Conservation (phyloP, 2,113 vertebrate genomes). For the Xenopus laevis region DNA sequence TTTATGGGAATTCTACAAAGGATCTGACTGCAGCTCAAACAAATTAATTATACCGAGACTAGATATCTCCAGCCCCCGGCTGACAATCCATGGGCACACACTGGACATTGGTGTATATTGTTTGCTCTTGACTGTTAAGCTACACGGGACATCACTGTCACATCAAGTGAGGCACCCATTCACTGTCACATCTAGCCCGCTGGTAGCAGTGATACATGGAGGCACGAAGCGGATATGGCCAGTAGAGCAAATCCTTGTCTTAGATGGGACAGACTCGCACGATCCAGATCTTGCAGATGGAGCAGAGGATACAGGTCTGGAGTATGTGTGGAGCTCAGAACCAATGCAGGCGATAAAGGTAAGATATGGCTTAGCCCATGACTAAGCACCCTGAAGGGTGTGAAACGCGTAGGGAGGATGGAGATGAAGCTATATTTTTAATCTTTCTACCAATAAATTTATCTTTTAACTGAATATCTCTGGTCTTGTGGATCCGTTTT, state of each 20-base stretch:
- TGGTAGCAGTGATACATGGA: slow-evolving; percentile 65
- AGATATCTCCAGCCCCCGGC: slow-evolving; percentile 51
- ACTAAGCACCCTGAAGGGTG: too few relatives aligned
- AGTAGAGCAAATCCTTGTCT: slow-evolving; percentile 55
- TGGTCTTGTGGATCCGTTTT: too few relatives aligned
- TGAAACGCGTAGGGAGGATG: too few relatives aligned
- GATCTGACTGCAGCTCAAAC: slow-evolving; percentile 43
- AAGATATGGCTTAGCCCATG: not conserved
- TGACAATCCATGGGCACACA: slow-evolving; percentile 57
- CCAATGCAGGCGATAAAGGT: slow-evolving; percentile 50
- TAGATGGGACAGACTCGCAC: slow-evolving; percentile 65
- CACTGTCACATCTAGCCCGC: slow-evolving; percentile 56
- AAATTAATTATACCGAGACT: slow-evolving; percentile 40
- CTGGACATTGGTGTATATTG: slow-evolving; percentile 62
- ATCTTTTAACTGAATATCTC: too few relatives aligned
- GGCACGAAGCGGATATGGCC: slow-evolving; percentile 65
- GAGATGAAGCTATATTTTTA: too few relatives aligned
- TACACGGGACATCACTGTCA: slow-evolving; percentile 61
- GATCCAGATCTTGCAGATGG: slow-evolving; percentile 62
- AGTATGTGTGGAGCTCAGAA: slow-evolving; percentile 60
- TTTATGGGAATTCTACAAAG: slow-evolving; percentile 61
- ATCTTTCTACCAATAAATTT: too few relatives aligned
- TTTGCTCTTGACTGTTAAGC: slow-evolving; percentile 60
- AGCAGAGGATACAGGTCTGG: slow-evolving; percentile 47
- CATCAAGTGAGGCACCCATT: slow-evolving; percentile 46